Evolutionary conservation across 2,888 invertebrate genomes (phyloP).

Genomic region (Lasioglossum lativentre): DNA sequence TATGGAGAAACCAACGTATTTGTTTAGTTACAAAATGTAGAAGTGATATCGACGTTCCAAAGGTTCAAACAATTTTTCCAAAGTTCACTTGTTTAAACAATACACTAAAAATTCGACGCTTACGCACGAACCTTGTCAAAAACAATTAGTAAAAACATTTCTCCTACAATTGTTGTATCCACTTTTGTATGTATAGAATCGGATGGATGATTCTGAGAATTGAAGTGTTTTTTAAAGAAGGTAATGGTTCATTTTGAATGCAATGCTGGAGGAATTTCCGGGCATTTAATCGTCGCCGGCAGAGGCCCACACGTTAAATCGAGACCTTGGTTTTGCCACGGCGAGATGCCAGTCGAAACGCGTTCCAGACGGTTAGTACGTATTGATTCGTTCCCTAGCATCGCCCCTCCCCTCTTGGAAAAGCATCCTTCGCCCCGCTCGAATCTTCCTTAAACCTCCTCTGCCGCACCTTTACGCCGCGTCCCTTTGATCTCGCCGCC

Average conservation of each 20-base stretch:
- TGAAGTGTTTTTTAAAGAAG: background rate
- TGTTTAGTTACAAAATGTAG: background rate
- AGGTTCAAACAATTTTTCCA: too few relatives aligned
- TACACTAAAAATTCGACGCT: too few relatives aligned
- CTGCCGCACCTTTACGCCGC: slow-evolving; percentile 27
- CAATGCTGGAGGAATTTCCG: background rate
- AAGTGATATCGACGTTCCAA: too few relatives aligned
- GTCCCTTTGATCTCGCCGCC: slow-evolving; percentile 62
- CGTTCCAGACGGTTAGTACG: slow-evolving; percentile 73
- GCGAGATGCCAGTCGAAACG: slow-evolving; percentile 64
- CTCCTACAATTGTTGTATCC: background rate
- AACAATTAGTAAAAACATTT: background rate
- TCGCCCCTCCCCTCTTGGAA: slow-evolving; percentile 42
- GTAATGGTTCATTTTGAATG: background rate
- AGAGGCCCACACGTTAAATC: background rate
- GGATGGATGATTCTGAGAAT: background rate
- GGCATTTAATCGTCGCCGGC: background rate
- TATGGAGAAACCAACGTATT: background rate
- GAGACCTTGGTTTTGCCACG: slow-evolving; percentile 60
- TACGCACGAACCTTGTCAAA: too few relatives aligned
- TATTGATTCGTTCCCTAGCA: slow-evolving; percentile 75
- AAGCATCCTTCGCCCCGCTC: slow-evolving; percentile 58
- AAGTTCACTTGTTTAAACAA: too few relatives aligned
- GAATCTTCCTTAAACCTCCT: slow-evolving; percentile 57
- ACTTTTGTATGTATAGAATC: background rate